These are phyloP conservation scores for Melanaphis sacchari DNA, from an alignment of 1,140 invertebrate species.

Conservation along the genomic window DNA sequence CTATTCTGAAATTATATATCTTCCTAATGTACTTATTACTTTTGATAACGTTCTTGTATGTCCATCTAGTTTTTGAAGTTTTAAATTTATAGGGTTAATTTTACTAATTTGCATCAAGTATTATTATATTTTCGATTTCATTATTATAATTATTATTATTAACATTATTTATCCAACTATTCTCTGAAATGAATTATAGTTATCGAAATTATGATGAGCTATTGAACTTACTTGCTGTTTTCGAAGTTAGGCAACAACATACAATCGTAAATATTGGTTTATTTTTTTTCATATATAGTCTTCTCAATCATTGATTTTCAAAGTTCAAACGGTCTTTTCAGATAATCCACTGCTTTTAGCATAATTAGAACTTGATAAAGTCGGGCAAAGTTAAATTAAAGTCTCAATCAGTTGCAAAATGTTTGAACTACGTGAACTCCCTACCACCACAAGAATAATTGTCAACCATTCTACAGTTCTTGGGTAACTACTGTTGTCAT, in stretches of 20 bases:
- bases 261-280: neutral
- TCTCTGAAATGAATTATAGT: neutral
- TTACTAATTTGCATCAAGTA: neutral
- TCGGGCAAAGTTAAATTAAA: neutral
- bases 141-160: neutral
- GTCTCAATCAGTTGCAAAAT: neutral
- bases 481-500: neutral
- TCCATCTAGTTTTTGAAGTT: neutral
- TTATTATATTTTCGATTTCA: neutral
- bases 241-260: neutral
- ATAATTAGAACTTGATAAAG: neutral
- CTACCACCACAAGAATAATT: neutral
- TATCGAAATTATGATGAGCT: neutral
- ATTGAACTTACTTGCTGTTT: neutral
- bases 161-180: neutral
- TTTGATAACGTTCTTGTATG: neutral
- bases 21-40: no score
- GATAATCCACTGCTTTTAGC: neutral
- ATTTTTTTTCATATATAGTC: neutral
- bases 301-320: conserved; percentile 2
- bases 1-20: no score
- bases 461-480: neutral
- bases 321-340: neutral
- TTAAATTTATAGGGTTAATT: neutral
- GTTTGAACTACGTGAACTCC: neutral